These are phyloP conservation scores for Pachyseris speciosa DNA, from an alignment of 64 coral and sea anemone genomes.

Conservation along the genomic window DNA sequence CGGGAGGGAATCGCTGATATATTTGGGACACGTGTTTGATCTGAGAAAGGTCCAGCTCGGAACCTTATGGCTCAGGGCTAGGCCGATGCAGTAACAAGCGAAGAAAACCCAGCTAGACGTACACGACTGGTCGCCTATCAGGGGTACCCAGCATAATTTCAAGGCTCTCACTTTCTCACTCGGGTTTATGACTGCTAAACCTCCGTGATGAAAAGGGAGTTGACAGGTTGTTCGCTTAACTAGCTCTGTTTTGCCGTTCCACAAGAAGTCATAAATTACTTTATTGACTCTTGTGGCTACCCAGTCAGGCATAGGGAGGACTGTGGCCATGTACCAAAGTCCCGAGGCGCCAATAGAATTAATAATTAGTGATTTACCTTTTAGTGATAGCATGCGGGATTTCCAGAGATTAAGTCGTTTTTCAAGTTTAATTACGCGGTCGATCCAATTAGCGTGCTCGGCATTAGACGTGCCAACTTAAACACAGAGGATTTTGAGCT, in stretches of 20 bases:
- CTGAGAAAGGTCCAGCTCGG: too few relatives aligned
- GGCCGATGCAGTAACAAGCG: neutral
- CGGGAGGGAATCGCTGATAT: neutral
- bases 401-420: conserved; percentile 1
- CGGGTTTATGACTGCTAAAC: neutral
- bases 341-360: conserved; percentile 13
- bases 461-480: too few relatives aligned
- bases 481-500: too few relatives aligned
- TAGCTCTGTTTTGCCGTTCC: too few relatives aligned
- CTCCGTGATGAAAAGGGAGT: neutral
- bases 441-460: neutral
- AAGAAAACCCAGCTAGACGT: neutral
- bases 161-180: neutral
- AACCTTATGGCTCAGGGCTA: neutral
- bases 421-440: conserved; percentile 3
- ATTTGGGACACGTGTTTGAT: neutral
- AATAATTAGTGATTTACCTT: conserved; percentile 11
- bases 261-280: neutral
- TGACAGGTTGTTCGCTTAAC: neutral
- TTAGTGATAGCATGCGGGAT: neutral
- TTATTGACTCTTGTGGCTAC: neutral
- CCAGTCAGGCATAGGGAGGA: conserved; percentile 1
- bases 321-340: conserved; percentile 18
- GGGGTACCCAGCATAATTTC: neutral
- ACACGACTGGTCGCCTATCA: neutral